Percentiles rank a stretch among this genome's conserved stretches.
Evolutionary conservation across 2,888 invertebrate species (phyloP).

Genomic region (Tenthredo amoena): DNA sequence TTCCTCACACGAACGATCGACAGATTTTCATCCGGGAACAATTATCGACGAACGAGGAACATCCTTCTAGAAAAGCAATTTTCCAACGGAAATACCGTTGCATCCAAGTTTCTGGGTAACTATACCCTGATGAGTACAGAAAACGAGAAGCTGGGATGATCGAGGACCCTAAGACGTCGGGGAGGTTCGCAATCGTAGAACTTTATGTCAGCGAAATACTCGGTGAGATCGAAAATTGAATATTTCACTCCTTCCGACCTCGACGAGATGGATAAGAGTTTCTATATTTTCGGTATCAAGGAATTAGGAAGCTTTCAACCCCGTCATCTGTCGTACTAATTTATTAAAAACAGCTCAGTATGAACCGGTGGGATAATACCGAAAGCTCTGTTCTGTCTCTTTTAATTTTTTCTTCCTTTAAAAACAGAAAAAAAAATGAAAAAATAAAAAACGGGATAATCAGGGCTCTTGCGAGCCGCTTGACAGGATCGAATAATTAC

Average conservation of each 20-base stretch:
- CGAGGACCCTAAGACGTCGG: neutral
- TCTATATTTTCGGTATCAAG: neutral
- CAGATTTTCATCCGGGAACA: neutral
- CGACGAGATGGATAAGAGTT: neutral
- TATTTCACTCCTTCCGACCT: neutral
- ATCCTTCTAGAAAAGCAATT: conserved; percentile 3
- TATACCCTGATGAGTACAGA: neutral
- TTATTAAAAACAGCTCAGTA: neutral
- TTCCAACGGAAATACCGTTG: neutral
- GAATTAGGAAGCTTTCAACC: neutral
- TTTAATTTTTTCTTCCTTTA: neutral
- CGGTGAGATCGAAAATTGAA: neutral
- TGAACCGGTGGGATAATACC: neutral
- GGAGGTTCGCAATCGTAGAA: neutral
- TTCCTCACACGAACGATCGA: neutral
- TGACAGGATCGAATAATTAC: conserved; percentile 29
- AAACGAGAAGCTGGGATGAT: neutral
- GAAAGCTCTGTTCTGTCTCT: neutral
- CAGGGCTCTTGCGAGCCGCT: neutral
- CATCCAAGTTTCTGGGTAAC: neutral
- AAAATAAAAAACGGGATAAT: too few relatives aligned
- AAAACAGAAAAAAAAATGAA: too few relatives aligned
- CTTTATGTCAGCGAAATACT: neutral
- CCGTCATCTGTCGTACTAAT: neutral
- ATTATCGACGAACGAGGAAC: neutral